Evolutionary conservation across 2,797 vertebrate genomes (phyloP).

Genomic region (Siniperca obscura): DNA sequence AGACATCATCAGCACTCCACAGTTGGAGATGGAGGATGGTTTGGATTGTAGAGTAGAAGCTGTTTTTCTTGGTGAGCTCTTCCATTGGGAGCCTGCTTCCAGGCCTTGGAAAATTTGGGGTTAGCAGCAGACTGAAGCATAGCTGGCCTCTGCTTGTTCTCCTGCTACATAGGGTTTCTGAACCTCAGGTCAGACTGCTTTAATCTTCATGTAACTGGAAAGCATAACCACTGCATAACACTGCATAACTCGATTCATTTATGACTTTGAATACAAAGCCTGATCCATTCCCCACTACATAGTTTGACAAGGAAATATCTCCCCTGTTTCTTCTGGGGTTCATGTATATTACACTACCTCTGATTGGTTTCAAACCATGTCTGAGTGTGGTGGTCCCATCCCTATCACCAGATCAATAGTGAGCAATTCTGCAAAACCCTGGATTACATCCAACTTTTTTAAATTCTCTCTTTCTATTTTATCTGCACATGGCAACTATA

Average conservation of each 20-base stretch:
- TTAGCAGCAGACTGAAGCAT: slow-evolving; percentile 43
- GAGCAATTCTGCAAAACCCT: not conserved
- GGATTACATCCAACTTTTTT: not conserved
- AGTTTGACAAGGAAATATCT: slow-evolving; percentile 7
- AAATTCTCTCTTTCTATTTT: not conserved
- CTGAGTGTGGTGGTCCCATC: not conserved
- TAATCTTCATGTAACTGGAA: slow-evolving; percentile 55
- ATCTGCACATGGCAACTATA: not conserved
- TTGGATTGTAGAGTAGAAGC: slow-evolving; percentile 45
- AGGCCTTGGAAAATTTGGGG: slow-evolving; percentile 62
- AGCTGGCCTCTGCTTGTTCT: slow-evolving; percentile 42
- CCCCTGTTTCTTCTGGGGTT: not conserved
- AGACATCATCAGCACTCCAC: slow-evolving; percentile 53
- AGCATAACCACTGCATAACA: slow-evolving; percentile 35
- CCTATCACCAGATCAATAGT: not conserved
- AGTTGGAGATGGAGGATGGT: slow-evolving; percentile 47
- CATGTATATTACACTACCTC: slow-evolving; percentile 12
- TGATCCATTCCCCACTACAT: not conserved
- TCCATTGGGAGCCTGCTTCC: slow-evolving; percentile 42
- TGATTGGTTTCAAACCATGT: slow-evolving; percentile 13
- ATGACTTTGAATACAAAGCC: slow-evolving; percentile 23
- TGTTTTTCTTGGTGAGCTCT: slow-evolving; percentile 40
- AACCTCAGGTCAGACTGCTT: slow-evolving; percentile 52
- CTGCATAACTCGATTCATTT: slow-evolving; percentile 17
- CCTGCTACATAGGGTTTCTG: slow-evolving; percentile 38